Conservation (phyloP, 2,113 vertebrate genomes). For the Siniperca knerii region DNA sequence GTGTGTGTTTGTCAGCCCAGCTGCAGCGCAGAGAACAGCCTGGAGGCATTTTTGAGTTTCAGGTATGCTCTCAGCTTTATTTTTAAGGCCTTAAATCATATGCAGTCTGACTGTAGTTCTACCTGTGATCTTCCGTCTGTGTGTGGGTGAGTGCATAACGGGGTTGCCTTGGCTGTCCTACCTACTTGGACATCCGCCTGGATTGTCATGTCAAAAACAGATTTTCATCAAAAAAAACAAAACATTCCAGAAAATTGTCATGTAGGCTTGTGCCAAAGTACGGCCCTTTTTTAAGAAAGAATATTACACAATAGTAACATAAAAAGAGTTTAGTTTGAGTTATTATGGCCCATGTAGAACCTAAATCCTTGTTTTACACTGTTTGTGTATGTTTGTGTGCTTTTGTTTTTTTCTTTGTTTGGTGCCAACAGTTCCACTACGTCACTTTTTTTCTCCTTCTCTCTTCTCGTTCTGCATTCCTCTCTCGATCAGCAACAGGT, state of each 20-base stretch:
- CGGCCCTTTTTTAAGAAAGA: too few species aligned
- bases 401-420: not conserved
- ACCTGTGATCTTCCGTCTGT: not conserved
- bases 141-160: not conserved
- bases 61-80: conserved; percentile 39
- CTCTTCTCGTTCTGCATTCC: conserved; percentile 60
- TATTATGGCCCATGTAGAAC: not conserved
- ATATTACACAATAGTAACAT: not conserved
- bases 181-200: not conserved
- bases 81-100: conserved; percentile 44
- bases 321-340: not conserved
- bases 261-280: not conserved
- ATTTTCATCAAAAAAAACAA: not conserved
- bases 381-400: not conserved
- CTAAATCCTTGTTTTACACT: not conserved
- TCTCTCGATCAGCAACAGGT: conserved; percentile 56
- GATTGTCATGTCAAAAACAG: not conserved
- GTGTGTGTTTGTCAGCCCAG: conserved; percentile 22
- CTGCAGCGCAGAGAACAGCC: conserved; percentile 53
- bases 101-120: conserved; percentile 18
- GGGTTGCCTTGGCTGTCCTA: not conserved
- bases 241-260: not conserved
- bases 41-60: conserved; percentile 30
- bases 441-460: conserved; percentile 1
- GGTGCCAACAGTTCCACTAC: not conserved